A percentile compares a stretch with the other conserved stretches of the same genome.
phyloP scores from a whole-genome alignment of 2,113 vertebrate species.

The Accipiter cooperii region DNA sequence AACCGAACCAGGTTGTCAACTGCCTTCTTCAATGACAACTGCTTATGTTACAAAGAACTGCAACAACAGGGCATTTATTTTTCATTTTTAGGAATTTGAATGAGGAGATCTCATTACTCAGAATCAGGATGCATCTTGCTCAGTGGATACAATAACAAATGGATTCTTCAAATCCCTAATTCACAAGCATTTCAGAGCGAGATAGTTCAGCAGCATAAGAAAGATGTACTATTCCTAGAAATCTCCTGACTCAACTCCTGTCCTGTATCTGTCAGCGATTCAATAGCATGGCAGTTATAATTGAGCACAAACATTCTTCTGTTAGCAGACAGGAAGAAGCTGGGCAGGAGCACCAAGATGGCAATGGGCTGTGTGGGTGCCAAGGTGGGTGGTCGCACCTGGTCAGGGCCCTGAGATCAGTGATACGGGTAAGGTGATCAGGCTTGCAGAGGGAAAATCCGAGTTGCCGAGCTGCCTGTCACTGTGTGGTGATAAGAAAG shows the following conservation, averaged over 20 bases:
- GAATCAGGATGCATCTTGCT: neutral
- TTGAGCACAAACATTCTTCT: neutral
- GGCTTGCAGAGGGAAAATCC: neutral
- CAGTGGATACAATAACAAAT: neutral
- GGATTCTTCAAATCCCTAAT: neutral
- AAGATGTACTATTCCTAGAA: neutral
- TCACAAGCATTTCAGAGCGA: neutral
- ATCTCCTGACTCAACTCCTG: neutral
- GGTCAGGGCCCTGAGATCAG: neutral
- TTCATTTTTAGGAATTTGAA: neutral
- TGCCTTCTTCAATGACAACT: neutral
- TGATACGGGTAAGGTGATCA: neutral
- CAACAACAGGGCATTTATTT: neutral
- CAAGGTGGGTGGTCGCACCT: neutral
- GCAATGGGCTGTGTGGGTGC: neutral
- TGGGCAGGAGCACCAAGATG: neutral
- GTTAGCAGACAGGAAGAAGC: neutral
- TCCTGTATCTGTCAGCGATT: neutral
- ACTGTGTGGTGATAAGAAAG: neutral
- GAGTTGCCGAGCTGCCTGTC: neutral
- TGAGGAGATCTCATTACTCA: neutral
- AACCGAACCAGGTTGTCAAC: neutral
- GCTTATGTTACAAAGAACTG: neutral
- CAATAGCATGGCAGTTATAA: neutral
- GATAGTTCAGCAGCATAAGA: neutral